Evolutionary conservation across 2,888 invertebrate species (phyloP), one percentile per base, ranked within the genome.

Genomic region (Drosophila koepferae): DNA sequence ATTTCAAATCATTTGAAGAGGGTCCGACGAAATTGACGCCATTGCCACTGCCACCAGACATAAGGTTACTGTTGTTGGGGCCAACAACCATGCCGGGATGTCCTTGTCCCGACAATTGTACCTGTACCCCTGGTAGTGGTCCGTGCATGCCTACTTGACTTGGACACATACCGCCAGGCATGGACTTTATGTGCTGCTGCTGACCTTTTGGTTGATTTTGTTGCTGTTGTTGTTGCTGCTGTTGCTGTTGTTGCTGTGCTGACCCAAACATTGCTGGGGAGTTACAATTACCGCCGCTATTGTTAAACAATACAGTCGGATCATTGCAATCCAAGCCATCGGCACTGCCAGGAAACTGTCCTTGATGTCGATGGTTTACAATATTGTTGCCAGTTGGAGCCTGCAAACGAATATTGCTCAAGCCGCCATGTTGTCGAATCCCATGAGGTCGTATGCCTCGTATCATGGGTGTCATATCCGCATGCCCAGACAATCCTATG

Each of bases 1-100:
- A 98, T 92, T 97, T 97, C 16, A 98, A 97, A 94, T 98, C 98
- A 54, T 96, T 96, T 69, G 97, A 97, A 36, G 96, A 96, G 10
- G 97, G 97, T 36, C 97, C 97, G 66, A 97, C 96, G 92, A 97
- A 98, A 81, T 85, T 90, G 16, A 56, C 56, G 14, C 41, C 43
- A 10, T 54, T 60, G 14, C 65, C 67, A 48, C 66, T 81, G 10
- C 62, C 69, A 38, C 43, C 56, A 28, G 70, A 9, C 41, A 75
- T 63, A 1, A 77, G 56, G 20, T 63, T 67, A 14, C 55, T 82
- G 48, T 71, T 86, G 48, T 71, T 77, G 44, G 72, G 51, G 0
- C 58, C 63, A 36, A 65, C 62, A 31, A 65, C 72, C 60, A 87
- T 73, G 14, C 55, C 65, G 7, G 81, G 48, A 59, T 80, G 86